Conservation (phyloP, 2,113 vertebrate species). For the Pogona vitticeps region DNA sequence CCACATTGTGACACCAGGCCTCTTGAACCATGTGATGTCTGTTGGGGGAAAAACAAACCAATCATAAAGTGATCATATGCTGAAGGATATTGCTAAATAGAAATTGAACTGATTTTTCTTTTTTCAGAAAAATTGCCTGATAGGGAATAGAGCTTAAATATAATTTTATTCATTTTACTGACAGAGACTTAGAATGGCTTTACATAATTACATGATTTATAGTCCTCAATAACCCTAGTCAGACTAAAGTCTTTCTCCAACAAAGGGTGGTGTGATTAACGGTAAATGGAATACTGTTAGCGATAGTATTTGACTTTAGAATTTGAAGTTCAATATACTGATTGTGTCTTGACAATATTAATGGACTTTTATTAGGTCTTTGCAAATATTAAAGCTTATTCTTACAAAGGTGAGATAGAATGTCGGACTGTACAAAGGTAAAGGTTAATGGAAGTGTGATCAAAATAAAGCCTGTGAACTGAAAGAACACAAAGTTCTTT, state of each 20-base stretch:
- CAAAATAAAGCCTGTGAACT: constrained; percentile 1
- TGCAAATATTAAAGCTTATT: constrained; percentile 17
- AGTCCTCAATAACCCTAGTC: constrained; percentile 9
- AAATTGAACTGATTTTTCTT: not conserved
- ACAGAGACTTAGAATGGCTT: not conserved
- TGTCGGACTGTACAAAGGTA: constrained; percentile 9
- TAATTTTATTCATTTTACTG: constrained; percentile 23
- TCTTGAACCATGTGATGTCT: not conserved
- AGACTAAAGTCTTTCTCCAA: constrained; percentile 18
- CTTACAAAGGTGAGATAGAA: not conserved
- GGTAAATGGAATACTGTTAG: constrained; percentile 28
- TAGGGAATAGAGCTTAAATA: constrained; percentile 12
- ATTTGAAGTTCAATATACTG: constrained; percentile 22
- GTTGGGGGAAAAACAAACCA: not conserved
- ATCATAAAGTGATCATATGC: not conserved
- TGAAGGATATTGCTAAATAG: not conserved
- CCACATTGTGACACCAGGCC: not conserved
- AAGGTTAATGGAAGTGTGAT: constrained; percentile 22
- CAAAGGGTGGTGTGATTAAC: constrained; percentile 20
- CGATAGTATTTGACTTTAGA: constrained; percentile 18
- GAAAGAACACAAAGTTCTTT: not conserved
- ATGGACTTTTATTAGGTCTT: constrained; percentile 19
- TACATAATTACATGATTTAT: constrained; percentile 21
- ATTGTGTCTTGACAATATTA: constrained; percentile 33
- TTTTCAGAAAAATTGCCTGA: not conserved